Base-by-base conservation (phyloP, 1,140 invertebrate species). In the Megathymus violae region DNA sequence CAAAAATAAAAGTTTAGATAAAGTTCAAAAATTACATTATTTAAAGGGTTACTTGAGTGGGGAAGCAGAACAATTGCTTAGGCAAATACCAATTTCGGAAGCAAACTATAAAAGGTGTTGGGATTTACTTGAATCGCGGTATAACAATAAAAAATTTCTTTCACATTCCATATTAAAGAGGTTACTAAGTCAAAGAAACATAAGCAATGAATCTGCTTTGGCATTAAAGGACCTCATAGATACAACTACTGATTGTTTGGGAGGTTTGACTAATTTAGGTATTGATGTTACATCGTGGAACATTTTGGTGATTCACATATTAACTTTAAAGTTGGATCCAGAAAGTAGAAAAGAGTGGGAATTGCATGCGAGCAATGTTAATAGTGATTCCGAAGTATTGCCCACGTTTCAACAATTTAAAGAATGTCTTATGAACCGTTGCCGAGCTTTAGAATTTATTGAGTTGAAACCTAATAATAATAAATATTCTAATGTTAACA, bases 101-200 rank as follows among this genome's bases (percentile, higher is more conserved):
- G 36, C 13, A 4, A 79, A 79, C 40, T 76, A 70, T 66, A 17
- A 58, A 9, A 17, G 17, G 1, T 68, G 67, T 41, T 79, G 74
- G 67, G 6, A 59, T 17, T 9, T 48, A 5, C 51, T 79, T 13
- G 41, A 70, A 17, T 17, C 61, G 3, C 16, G 73, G 2, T 79
- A 72, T 38, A 71, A 70, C 44, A 79, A 76, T 34, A 79, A 70
- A 62, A 69, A 52, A 36, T 71, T 51, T 46, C n/a, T 74, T 0
- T 25, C 46, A 0, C 36, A 67, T 52, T 51, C 19, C 31, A 68
- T 68, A 9, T 59, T 76, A 38, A 67, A 56, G 52, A 17, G 60
- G 22, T 63, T 74, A 0, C 52, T 77, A 16, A 61, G 36, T 34
- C 71, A 69, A 44, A 48, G 17, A 34, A 69, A 61, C 34, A 13